phyloP scores from a whole-genome alignment of 2,797 vertebrate species.

The Vespertilio murinus region DNA sequence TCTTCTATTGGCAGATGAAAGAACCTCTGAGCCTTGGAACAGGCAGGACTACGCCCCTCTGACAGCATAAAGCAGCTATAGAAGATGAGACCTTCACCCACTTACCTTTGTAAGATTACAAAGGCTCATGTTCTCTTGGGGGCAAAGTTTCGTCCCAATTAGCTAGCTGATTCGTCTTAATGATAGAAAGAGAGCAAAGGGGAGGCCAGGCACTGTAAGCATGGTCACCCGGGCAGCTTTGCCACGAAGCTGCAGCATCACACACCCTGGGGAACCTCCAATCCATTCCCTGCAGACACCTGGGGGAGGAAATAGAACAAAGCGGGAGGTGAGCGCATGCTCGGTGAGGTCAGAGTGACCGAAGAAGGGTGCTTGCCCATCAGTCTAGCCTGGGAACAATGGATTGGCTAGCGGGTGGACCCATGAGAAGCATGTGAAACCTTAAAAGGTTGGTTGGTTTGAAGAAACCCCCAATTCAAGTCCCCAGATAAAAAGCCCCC shows the following conservation, averaged over 20 bases:
- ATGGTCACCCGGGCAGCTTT: not conserved
- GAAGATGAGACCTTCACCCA: not conserved
- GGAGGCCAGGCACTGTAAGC: not conserved
- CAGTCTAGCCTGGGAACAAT: not conserved
- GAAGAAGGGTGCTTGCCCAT: not conserved
- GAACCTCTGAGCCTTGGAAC: not conserved
- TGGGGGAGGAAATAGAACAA: not conserved
- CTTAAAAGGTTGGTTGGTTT: not conserved
- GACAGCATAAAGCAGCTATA: not conserved
- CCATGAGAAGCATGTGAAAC: not conserved
- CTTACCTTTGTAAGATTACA: not conserved
- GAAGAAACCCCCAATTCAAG: not conserved
- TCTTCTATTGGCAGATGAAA: not conserved
- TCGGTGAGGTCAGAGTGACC: not conserved
- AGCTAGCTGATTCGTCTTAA: not conserved
- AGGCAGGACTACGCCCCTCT: not conserved
- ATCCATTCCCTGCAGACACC: not conserved
- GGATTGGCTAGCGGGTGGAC: not conserved
- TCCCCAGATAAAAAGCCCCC: not conserved
- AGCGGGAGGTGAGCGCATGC: not conserved
- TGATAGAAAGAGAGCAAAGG: not conserved
- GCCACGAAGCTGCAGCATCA: not conserved
- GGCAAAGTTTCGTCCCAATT: not conserved
- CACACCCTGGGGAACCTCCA: not conserved
- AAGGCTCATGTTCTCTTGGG: not conserved